Base-by-base conservation (phyloP, 2,888 invertebrate species). In the Therioaphis trifolii region DNA sequence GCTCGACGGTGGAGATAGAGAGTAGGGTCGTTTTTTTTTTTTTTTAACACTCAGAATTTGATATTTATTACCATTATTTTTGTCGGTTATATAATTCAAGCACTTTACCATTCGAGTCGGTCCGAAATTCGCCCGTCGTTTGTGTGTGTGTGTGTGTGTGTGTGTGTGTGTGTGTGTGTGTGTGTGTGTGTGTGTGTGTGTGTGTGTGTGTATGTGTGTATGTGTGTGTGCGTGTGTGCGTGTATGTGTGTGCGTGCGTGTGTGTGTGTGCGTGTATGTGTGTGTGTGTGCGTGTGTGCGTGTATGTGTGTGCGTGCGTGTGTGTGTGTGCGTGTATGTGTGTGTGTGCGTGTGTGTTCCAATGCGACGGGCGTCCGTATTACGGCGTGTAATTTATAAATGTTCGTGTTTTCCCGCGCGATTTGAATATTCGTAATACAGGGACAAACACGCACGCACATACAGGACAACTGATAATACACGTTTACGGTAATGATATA, bases 21-120 rank as follows among this genome's bases (percentile, higher is more conserved):
- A 18, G 52, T 52, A 15, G 52, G 58, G 21, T n/a, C 18, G 11
- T 52, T 24, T 24, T n/a, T 52, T 52, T 52, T 52, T 35, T 68
- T 68, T 43, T 24, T 58, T 52, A 14, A 49, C 82, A 63, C 72
- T 24, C 82, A 35, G 74, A 82, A 82, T 82, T 40, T 74, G 72
- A 82, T 82, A 82, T 74, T 74, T 82, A 82, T 82, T 71, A 63
- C 74, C 63, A n/a, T 68, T 82, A 82, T 82, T 80, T 80, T 74
- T 52, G 82, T 82, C 61, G 82, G 82, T 74, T 74, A 66, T 52
- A 74, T 74, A 74, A 80, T 80, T 80, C 72, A 21, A 61, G 40
- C 74, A 52, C 52, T 82, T 74, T 82, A 74, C 77, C 49, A 24
- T 52, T 49, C 49, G 46, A 46, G 49, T 49, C 63, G 46, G 43